phyloP scores from a whole-genome alignment of 2,888 invertebrate species.

The Heliconius ismenius region DNA sequence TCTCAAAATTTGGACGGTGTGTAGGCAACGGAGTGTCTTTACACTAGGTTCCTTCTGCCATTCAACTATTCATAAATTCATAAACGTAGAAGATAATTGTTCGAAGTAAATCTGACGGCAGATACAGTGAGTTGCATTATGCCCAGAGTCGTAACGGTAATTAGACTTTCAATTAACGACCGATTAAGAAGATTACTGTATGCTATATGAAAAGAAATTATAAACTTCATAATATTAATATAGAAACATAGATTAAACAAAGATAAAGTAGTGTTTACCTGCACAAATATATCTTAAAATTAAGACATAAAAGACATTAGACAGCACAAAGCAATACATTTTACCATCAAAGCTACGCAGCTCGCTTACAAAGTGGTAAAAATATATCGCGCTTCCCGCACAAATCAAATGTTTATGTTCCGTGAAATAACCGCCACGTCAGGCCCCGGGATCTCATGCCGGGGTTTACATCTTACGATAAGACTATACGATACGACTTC shows the following conservation, averaged over 20 bases:
- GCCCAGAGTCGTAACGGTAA: too few species aligned
- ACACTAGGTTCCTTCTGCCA: too few species aligned
- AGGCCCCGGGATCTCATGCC: conserved; percentile 32
- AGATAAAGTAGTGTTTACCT: not conserved
- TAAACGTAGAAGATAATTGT: too few species aligned
- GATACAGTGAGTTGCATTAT: too few species aligned
- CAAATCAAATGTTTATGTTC: conserved; percentile 60
- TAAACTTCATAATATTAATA: too few species aligned
- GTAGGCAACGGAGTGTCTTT: too few species aligned
- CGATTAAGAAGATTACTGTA: too few species aligned
- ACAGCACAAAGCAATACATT: conserved; percentile 33
- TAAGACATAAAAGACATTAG: not conserved
- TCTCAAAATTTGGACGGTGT: not conserved
- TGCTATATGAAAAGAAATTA: too few species aligned
- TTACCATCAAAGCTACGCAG: conserved; percentile 46
- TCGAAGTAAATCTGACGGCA: too few species aligned
- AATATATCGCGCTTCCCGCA: conserved; percentile 49
- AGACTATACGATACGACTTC: conserved; percentile 1
- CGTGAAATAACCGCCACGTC: conserved; percentile 55
- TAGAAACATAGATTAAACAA: too few species aligned
- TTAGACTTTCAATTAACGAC: too few species aligned
- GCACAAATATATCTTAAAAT: not conserved
- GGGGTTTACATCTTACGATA: conserved; percentile 22
- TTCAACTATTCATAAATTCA: too few species aligned
- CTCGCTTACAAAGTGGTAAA: conserved; percentile 54